Evolutionary conservation across 2,113 vertebrate genomes (phyloP).

Genomic region (Aphyosemion australe): DNA sequence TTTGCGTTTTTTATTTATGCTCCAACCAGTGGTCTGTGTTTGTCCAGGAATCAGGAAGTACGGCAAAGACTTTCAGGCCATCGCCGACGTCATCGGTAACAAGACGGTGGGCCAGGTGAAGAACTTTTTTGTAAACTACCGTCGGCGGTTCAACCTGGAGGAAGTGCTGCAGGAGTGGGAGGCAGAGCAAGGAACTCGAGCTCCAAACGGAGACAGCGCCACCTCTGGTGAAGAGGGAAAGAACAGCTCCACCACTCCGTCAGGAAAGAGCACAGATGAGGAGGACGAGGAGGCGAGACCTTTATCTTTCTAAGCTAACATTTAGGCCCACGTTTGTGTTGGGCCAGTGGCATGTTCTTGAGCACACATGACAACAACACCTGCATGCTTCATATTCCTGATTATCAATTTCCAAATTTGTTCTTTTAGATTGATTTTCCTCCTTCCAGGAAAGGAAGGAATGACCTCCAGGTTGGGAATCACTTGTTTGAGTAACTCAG

Average conservation of each 20-base stretch:
- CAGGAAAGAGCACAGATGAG: constrained; percentile 97
- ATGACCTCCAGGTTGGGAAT: not conserved
- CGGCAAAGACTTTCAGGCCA: constrained; percentile 99
- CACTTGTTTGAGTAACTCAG: constrained; percentile 10
- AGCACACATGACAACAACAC: not conserved
- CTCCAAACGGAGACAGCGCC: constrained; percentile 91
- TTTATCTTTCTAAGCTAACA: not conserved
- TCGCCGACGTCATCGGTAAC: constrained; percentile 99
- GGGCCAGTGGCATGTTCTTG: not conserved
- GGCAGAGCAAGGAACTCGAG: constrained; percentile 95
- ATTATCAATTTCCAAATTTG: not conserved
- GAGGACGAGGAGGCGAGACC: constrained; percentile 90
- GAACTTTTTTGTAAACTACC: constrained; percentile 99
- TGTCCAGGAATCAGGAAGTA: constrained; percentile 95
- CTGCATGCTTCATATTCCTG: not conserved
- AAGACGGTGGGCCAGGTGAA: constrained; percentile 99
- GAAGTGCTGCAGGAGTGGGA: constrained; percentile 99
- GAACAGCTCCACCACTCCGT: constrained; percentile 90
- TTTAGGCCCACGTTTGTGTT: not conserved
- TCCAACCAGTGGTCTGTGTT: not conserved
- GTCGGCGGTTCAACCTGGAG: constrained; percentile 99
- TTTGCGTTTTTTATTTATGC: not conserved
- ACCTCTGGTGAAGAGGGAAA: constrained; percentile 93
- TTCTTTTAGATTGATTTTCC: not conserved
- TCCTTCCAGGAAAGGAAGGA: not conserved